Evolutionary conservation across 2,797 vertebrate genomes (phyloP).

Genomic region (Cuculus canorus): DNA sequence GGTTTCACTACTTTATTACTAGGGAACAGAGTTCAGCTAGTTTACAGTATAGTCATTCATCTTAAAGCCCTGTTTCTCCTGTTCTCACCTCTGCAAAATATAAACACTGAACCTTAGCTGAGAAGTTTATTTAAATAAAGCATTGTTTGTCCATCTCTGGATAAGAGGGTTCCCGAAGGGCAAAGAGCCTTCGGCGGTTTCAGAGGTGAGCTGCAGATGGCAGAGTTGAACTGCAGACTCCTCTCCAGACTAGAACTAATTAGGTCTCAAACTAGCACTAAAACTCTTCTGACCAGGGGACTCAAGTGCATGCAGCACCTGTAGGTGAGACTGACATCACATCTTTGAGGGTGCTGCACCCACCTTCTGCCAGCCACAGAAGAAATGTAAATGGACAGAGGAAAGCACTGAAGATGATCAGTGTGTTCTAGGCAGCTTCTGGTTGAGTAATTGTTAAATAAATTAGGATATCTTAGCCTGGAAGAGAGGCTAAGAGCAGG

Average conservation of each 20-base stretch:
- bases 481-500: neutral
- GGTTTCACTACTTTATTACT: neutral
- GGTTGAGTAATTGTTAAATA: neutral
- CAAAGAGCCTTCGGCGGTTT: neutral
- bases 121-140: accelerated
- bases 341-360: neutral
- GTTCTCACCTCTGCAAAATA: neutral
- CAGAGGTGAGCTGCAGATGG: conserved; percentile 46
- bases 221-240: conserved; percentile 14
- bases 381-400: neutral
- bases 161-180: accelerated
- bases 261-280: neutral
- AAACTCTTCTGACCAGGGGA: accelerated
- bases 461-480: neutral
- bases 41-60: neutral
- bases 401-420: accelerated
- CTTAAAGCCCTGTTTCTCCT: neutral
- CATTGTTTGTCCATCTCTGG: accelerated
- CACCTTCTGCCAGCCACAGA: neutral
- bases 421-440: neutral
- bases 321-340: accelerated
- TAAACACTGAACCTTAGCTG: neutral
- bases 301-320: accelerated
- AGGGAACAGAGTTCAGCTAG: neutral
- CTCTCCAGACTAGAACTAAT: accelerated